Evolutionary conservation across 2,888 invertebrate genomes (phyloP).

Genomic region (Psylliodes chrysocephalus): DNA sequence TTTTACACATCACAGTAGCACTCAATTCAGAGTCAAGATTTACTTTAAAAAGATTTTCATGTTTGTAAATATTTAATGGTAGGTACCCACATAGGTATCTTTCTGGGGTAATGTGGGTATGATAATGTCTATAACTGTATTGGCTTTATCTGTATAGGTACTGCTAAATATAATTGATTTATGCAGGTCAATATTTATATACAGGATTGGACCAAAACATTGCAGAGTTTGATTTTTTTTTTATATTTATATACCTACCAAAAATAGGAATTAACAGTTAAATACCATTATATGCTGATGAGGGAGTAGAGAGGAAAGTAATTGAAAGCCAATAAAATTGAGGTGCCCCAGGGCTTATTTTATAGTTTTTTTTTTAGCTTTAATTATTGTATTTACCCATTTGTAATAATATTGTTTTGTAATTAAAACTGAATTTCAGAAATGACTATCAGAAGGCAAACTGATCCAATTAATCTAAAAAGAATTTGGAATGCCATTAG

Average conservation of each 20-base stretch:
- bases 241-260: no score
- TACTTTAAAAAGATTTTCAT: slow-evolving; percentile 15
- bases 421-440: no score
- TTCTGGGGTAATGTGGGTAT: slow-evolving; percentile 31
- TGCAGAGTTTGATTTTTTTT: no score
- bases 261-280: no score
- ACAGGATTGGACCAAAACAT: not conserved
- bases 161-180: slow-evolving; percentile 23
- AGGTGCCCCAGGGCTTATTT: no score
- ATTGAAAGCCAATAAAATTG: no score
- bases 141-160: slow-evolving; percentile 26
- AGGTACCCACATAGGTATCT: slow-evolving; percentile 31
- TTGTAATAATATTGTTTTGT: no score
- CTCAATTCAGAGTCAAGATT: slow-evolving; percentile 16
- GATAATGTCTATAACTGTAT: slow-evolving; percentile 35
- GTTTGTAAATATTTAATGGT: slow-evolving; percentile 2
- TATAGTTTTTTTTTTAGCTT: no score
- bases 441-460: slow-evolving; percentile 60
- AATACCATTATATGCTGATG: not conserved
- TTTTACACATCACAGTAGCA: slow-evolving; percentile 30
- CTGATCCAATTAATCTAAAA: slow-evolving; percentile 60
- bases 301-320: no score
- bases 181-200: slow-evolving; percentile 28
- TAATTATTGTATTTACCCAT: no score
- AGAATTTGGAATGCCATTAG: slow-evolving; percentile 62